Conservation (phyloP, 2,888 invertebrate species). For the Sphecodes monilicornis region DNA sequence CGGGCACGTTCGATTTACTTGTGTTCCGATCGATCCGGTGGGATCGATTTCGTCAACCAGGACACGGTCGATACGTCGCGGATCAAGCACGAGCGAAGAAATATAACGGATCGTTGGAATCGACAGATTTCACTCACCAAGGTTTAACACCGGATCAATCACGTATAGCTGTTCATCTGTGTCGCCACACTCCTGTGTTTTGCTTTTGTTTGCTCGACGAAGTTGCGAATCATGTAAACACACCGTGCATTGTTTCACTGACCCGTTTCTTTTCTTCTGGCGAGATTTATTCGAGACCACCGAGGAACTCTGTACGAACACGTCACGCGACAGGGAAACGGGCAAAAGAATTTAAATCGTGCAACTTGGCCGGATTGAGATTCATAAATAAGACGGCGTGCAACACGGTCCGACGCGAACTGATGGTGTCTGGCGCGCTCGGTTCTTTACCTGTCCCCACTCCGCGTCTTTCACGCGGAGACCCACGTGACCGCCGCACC, state of each 20-base stretch:
- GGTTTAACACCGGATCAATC: constrained; percentile 16
- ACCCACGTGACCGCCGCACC: constrained; percentile 40
- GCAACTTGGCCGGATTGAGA: constrained; percentile 22
- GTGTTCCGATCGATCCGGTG: not conserved
- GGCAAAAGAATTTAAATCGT: not conserved
- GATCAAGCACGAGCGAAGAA: not conserved
- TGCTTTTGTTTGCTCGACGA: not conserved
- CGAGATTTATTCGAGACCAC: not conserved
- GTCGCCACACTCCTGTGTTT: constrained; percentile 32
- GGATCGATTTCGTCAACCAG: constrained; percentile 20
- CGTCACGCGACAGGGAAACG: not conserved
- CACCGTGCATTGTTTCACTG: constrained; percentile 25
- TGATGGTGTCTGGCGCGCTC: constrained; percentile 25
- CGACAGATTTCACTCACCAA: constrained; percentile 33
- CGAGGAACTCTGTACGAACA: not conserved
- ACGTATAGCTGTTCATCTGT: constrained; percentile 27
- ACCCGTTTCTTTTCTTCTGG: not conserved
- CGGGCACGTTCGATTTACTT: not conserved
- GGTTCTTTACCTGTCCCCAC: not conserved
- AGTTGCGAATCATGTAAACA: constrained; percentile 2
- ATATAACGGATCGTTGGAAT: not conserved
- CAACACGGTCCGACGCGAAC: constrained; percentile 33
- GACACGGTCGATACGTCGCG: not conserved
- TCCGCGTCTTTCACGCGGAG: not conserved
- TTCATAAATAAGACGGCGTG: constrained; percentile 11